These are phyloP conservation scores for Seira sanloemensis DNA, from an alignment of 2,888 invertebrate species.

Conservation along the genomic window DNA sequence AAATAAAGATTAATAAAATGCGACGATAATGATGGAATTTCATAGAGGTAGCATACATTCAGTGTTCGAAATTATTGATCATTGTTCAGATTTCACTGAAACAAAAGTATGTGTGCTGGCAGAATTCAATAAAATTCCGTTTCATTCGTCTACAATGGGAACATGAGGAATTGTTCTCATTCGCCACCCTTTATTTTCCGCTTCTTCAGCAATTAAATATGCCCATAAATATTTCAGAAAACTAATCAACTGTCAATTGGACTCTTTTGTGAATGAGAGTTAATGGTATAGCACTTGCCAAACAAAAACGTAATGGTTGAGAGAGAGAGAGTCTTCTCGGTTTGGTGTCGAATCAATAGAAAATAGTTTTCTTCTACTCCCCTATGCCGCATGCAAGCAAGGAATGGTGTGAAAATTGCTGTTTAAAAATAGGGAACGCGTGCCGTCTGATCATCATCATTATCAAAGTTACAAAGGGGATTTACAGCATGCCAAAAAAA, in stretches of 20 bases:
- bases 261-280: constrained; percentile 59
- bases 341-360: constrained; percentile 55
- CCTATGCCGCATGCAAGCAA: neutral
- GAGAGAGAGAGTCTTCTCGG: neutral
- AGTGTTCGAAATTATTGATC: neutral
- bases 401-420: neutral
- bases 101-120: neutral
- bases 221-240: constrained; percentile 73
- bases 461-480: neutral
- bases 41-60: no score
- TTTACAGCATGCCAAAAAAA: neutral
- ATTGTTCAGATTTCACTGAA: neutral
- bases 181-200: constrained; percentile 3
- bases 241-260: constrained; percentile 74
- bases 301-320: neutral
- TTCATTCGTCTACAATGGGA: neutral
- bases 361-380: neutral
- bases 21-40: neutral
- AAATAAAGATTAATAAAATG: constrained; percentile 13
- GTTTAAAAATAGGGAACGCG: constrained; percentile 20
- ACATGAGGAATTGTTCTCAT: constrained; percentile 23
- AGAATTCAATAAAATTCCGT: neutral
- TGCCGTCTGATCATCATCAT: constrained; percentile 27
- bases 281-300: constrained; percentile 45
- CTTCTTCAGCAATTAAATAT: constrained; percentile 71